Percentiles rank a stretch among this genome's conserved stretches.
Conservation (phyloP, 2,797 vertebrate genomes). For the Sternotherus odoratus region DNA sequence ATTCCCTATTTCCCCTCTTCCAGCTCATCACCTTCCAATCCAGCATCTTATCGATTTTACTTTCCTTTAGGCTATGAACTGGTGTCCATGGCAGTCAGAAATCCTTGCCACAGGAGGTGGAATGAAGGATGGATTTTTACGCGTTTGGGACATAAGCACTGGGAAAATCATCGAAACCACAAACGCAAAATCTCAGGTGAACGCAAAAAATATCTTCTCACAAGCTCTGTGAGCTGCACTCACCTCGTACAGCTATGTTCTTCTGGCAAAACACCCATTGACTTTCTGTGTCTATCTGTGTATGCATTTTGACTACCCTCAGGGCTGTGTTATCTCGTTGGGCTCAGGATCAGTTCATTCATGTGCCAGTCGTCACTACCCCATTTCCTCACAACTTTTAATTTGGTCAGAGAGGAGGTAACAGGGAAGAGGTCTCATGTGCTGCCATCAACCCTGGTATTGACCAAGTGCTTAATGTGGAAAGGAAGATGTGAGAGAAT, state of each 20-base stretch:
- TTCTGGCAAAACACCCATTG: not conserved
- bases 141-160: slow-evolving; percentile 81
- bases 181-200: slow-evolving; percentile 86
- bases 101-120: slow-evolving; percentile 84
- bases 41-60: not conserved
- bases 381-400: not conserved
- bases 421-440: not conserved
- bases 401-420: slow-evolving; percentile 18
- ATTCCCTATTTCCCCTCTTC: not conserved
- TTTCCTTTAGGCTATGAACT: slow-evolving; percentile 80
- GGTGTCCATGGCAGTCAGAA: slow-evolving; percentile 86
- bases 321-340: not conserved
- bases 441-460: not conserved
- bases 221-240: not conserved
- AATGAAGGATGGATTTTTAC: slow-evolving; percentile 83
- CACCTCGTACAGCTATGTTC: not conserved
- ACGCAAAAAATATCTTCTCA: slow-evolving; percentile 37
- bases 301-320: not conserved
- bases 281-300: slow-evolving; percentile 17
- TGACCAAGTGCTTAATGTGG: not conserved
- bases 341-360: not conserved
- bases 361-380: slow-evolving; percentile 11
- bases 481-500: not conserved
- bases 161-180: slow-evolving; percentile 77
- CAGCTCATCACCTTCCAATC: not conserved